These are phyloP conservation scores for Anoncus sp. DNA, from an alignment of 2,888 invertebrate species.

Conservation along the genomic window DNA sequence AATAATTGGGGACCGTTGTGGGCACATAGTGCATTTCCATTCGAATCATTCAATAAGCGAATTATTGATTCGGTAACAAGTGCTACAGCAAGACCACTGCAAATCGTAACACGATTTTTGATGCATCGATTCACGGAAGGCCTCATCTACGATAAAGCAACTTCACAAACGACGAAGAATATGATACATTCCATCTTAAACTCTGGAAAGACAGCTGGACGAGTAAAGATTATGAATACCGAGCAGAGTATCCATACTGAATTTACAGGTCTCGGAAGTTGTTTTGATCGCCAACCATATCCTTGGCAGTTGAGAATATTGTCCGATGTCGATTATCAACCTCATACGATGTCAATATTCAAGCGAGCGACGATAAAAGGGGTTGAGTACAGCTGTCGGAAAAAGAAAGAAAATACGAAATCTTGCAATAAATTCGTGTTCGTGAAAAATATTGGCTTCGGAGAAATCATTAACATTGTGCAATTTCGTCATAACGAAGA, in stretches of 20 bases:
- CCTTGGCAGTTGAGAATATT: neutral
- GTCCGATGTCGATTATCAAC: neutral
- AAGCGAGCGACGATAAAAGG: neutral
- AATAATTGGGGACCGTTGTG: neutral
- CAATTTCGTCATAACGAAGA: no score
- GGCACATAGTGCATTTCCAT: neutral
- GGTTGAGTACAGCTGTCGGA: neutral
- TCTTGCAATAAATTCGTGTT: neutral
- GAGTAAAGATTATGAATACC: no score
- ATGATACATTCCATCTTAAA: neutral
- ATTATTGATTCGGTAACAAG: neutral
- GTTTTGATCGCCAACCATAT: neutral
- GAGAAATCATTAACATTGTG: neutral
- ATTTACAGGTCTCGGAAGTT: neutral
- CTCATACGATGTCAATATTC: neutral
- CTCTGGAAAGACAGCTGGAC: neutral
- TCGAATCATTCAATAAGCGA: constrained; percentile 7
- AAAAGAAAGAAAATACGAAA: neutral
- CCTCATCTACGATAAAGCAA: neutral
- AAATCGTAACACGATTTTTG: neutral
- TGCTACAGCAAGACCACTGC: neutral
- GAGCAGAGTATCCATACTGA: no score
- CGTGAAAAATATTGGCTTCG: neutral
- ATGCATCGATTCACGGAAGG: neutral
- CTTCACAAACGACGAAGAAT: neutral